phyloP scores from a whole-genome alignment of 2,113 vertebrate genomes.

The Jacana jacana region DNA sequence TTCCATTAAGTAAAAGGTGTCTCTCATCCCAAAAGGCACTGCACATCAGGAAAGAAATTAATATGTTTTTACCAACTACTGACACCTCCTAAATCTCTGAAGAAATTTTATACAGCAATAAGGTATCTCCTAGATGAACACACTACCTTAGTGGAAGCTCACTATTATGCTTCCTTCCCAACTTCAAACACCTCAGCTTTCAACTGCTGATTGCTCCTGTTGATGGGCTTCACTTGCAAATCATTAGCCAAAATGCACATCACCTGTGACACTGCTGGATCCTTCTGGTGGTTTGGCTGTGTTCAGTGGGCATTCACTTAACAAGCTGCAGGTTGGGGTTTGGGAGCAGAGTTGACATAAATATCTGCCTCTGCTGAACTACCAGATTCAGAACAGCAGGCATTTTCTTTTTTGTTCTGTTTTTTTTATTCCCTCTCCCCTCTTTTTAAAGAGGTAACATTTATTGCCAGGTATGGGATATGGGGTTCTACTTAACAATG shows the following conservation, averaged over 20 bases:
- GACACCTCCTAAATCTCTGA: background rate
- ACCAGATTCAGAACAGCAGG: background rate
- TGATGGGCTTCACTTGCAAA: background rate
- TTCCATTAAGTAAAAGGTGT: background rate
- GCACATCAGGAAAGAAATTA: background rate
- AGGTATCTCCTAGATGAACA: background rate
- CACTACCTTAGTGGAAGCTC: rapidly evolving
- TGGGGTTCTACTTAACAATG: background rate
- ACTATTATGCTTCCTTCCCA: rapidly evolving
- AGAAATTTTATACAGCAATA: background rate
- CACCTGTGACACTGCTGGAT: background rate
- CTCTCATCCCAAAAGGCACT: background rate
- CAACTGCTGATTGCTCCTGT: background rate
- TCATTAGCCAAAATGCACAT: background rate
- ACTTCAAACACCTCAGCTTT: background rate
- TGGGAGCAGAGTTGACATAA: background rate
- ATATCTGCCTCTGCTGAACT: rapidly evolving
- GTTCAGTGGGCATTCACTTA: background rate
- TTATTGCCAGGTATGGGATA: background rate
- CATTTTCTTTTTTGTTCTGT: rapidly evolving
- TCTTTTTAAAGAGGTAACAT: background rate
- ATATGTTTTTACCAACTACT: background rate
- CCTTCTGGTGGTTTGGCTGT: background rate
- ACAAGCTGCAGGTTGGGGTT: background rate
- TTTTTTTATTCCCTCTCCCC: too few relatives aligned